A percentile compares a stretch with the other conserved stretches of the same genome.
These are phyloP conservation scores for Isaurus tuberculatus DNA, from an alignment of 92 coral and sea anemone genomes.

Conservation along the genomic window DNA sequence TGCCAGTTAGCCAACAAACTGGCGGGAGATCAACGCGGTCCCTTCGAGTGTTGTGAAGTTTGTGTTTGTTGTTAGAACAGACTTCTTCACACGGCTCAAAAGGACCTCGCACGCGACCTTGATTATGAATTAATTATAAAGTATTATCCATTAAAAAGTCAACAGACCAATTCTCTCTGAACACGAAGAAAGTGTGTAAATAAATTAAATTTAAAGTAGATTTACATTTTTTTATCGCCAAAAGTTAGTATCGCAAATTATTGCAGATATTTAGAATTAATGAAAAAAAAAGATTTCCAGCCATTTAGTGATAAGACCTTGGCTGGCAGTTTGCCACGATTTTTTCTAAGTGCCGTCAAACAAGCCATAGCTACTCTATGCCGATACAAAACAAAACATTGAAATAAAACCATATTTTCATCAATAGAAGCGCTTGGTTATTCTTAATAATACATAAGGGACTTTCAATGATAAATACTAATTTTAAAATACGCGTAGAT, in stretches of 20 bases:
- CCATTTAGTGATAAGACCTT: background rate
- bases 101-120: slow-evolving; percentile 20
- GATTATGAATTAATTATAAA: background rate
- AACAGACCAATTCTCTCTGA: background rate
- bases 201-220: background rate
- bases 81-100: slow-evolving; percentile 35
- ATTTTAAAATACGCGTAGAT: too few relatives aligned
- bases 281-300: background rate
- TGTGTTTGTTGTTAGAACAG: slow-evolving; percentile 11
- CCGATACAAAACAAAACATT: too few relatives aligned
- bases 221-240: background rate
- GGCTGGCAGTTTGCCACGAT: background rate
- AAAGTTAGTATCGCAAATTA: background rate
- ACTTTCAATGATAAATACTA: background rate
- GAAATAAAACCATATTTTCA: background rate
- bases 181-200: background rate
- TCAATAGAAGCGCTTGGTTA: background rate
- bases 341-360: too few relatives aligned
- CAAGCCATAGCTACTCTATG: too few relatives aligned
- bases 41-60: slow-evolving; percentile 24
- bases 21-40: slow-evolving; percentile 22
- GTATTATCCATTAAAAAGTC: background rate
- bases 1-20: slow-evolving; percentile 15
- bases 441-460: background rate
- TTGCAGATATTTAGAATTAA: background rate